A percentile compares a stretch with the other conserved stretches of the same genome.
phyloP scores from a whole-genome alignment of 2,797 vertebrate genomes.

The Periparus ater region DNA sequence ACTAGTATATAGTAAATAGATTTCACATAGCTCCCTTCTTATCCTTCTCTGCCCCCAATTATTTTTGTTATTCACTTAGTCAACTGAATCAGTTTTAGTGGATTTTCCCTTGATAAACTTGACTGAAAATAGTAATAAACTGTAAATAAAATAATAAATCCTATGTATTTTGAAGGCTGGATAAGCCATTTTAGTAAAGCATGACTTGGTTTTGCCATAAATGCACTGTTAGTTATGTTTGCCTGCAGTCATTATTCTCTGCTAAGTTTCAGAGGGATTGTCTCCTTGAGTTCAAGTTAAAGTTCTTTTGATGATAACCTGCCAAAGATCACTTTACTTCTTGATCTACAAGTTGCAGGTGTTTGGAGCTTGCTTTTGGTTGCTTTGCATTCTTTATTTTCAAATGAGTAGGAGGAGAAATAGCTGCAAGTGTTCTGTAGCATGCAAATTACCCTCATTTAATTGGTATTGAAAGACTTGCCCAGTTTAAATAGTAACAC shows the following conservation, averaged over 20 bases:
- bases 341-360: not conserved
- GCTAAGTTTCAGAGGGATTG: not conserved
- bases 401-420: not conserved
- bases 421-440: not conserved
- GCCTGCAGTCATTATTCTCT: not conserved
- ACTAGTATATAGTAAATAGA: not conserved
- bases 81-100: not conserved
- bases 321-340: not conserved
- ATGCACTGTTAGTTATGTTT: conserved; percentile 4
- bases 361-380: not conserved
- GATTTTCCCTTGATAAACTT: not conserved
- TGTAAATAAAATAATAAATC: conserved; percentile 5
- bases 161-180: not conserved
- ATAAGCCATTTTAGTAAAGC: not conserved
- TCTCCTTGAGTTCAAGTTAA: not conserved
- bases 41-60: not conserved
- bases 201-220: conserved; percentile 4
- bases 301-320: conserved; percentile 9
- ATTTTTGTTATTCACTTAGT: not conserved
- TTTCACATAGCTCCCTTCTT: not conserved
- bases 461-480: not conserved
- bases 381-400: not conserved
- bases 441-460: not conserved
- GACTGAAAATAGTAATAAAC: not conserved
- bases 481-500: not conserved